Evolutionary conservation across 2,797 vertebrate genomes (phyloP).

Genomic region (Hydrophis major): DNA sequence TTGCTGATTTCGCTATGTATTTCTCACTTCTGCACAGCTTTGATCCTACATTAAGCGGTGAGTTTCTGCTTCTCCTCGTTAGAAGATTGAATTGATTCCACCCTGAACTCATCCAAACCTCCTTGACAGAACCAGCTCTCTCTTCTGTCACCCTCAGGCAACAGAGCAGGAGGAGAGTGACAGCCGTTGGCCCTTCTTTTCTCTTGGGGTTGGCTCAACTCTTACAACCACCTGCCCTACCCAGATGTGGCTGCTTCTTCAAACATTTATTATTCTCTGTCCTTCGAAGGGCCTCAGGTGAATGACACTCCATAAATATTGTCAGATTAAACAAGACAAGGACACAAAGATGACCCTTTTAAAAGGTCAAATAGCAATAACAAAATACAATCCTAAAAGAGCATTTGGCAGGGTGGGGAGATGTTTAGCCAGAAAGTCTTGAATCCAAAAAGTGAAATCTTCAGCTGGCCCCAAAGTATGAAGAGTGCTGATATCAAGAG

Average conservation of each 20-base stretch:
- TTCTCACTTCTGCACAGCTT: not conserved
- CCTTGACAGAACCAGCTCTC: not conserved
- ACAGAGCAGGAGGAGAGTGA: not conserved
- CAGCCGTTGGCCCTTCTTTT: not conserved
- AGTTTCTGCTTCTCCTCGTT: not conserved
- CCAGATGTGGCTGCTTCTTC: not conserved
- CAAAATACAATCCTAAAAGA: not conserved
- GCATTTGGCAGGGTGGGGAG: rapidly evolving
- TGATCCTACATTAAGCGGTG: not conserved
- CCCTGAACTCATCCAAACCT: not conserved
- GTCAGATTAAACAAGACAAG: not conserved
- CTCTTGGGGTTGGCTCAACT: not conserved
- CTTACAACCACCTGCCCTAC: not conserved
- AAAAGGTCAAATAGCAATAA: not conserved
- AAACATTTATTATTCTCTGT: not conserved
- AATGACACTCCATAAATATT: not conserved
- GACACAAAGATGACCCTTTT: not conserved
- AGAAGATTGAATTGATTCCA: not conserved
- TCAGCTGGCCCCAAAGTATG: not conserved
- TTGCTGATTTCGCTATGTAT: not conserved
- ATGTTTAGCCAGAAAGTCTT: not conserved
- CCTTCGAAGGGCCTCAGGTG: not conserved
- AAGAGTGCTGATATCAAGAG: not conserved
- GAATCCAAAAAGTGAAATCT: not conserved
- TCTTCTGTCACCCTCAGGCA: not conserved